Evolutionary conservation across 2,888 invertebrate genomes (phyloP).

Genomic region (Drosophila macrothrix): DNA sequence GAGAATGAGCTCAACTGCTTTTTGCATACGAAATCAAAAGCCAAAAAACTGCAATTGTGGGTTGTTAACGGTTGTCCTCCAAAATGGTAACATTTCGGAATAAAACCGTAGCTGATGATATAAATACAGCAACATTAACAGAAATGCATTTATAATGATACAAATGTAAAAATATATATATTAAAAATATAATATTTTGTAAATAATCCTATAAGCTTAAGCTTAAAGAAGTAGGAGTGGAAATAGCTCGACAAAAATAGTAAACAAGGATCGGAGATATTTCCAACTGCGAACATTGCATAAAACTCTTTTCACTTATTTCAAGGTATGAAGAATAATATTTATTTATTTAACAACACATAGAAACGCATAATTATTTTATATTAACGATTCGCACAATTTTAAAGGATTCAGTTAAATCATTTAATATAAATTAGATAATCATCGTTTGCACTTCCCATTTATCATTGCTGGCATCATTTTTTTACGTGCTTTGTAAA

Average conservation of each 20-base stretch:
- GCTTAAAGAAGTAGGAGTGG: background rate
- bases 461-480: background rate
- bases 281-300: background rate
- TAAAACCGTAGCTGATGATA: too few relatives aligned
- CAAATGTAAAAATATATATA: background rate
- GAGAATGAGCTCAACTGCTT: conserved; percentile 33
- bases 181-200: too few relatives aligned
- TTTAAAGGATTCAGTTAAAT: too few relatives aligned
- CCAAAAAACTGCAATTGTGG: conserved; percentile 4
- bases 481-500: background rate
- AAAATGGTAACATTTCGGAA: background rate
- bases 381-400: too few relatives aligned
- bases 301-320: background rate
- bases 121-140: background rate
- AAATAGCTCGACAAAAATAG: background rate
- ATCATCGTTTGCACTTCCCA: background rate
- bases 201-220: background rate
- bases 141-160: background rate
- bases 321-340: background rate
- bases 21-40: conserved; percentile 39
- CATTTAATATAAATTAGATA: background rate
- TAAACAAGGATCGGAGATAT: background rate
- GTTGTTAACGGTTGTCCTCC: background rate
- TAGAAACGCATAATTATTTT: too few relatives aligned
- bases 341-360: too few relatives aligned